phyloP scores from a whole-genome alignment of 2,888 invertebrate genomes.

The Cotesia congregata region DNA sequence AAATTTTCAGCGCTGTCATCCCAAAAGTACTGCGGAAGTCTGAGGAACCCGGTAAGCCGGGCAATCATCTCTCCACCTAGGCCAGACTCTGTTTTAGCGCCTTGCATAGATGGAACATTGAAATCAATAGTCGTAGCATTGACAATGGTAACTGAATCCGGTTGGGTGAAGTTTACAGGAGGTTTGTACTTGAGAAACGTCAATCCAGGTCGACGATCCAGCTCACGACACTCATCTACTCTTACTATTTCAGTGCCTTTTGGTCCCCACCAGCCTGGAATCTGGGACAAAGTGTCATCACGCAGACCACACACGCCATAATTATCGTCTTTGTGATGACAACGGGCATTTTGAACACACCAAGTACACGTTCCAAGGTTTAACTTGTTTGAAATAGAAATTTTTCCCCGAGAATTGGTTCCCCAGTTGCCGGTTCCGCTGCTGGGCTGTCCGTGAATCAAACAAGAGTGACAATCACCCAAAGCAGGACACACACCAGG shows the following conservation, averaged over 20 bases:
- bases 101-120: slow-evolving; percentile 78
- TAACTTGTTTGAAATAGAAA: slow-evolving; percentile 82
- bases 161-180: slow-evolving; percentile 89
- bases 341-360: slow-evolving; percentile 94
- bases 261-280: slow-evolving; percentile 92
- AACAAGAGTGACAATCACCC: slow-evolving; percentile 91
- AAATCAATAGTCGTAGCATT: slow-evolving; percentile 88
- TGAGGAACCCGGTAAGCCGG: slow-evolving; percentile 84
- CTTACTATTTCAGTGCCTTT: slow-evolving; percentile 82
- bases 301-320: slow-evolving; percentile 84
- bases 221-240: slow-evolving; percentile 83
- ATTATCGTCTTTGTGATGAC: slow-evolving; percentile 88
- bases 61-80: slow-evolving; percentile 83
- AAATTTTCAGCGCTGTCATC: slow-evolving; percentile 78
- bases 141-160: slow-evolving; percentile 89
- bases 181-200: slow-evolving; percentile 90
- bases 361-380: slow-evolving; percentile 88
- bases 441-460: slow-evolving; percentile 82
- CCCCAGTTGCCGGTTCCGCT: slow-evolving; percentile 65
- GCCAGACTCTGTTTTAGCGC: slow-evolving; percentile 78
- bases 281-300: slow-evolving; percentile 85
- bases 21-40: slow-evolving; percentile 81
- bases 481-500: slow-evolving; percentile 92
- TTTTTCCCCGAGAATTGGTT: slow-evolving; percentile 64
- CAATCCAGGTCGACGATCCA: slow-evolving; percentile 88